phyloP scores from a whole-genome alignment of 2,888 invertebrate species.

The Heliconius hortense region DNA sequence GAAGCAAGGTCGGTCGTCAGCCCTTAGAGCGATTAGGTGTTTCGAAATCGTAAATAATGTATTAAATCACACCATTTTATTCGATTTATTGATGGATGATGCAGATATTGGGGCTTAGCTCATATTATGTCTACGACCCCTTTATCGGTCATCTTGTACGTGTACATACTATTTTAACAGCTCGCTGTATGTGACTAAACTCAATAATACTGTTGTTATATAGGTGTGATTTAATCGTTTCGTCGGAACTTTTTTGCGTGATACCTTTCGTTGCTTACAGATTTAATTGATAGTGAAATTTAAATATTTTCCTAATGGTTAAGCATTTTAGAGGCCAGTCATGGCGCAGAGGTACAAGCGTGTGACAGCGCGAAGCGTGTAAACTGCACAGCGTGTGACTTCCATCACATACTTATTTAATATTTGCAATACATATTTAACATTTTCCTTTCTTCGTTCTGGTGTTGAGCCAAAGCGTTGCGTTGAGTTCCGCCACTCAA shows the following conservation, averaged over 20 bases:
- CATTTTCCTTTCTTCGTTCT: too few species aligned
- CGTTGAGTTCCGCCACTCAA: too few species aligned
- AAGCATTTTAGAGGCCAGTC: too few species aligned
- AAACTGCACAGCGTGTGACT: too few species aligned
- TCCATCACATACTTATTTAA: too few species aligned
- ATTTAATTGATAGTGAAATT: background rate
- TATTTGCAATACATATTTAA: too few species aligned
- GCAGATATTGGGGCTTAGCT: constrained; percentile 67
- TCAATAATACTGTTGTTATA: constrained; percentile 28
- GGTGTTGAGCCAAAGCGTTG: too few species aligned
- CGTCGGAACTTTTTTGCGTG: constrained; percentile 24
- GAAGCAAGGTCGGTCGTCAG: constrained; percentile 68
- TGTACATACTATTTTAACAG: constrained; percentile 72
- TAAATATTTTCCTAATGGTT: background rate
- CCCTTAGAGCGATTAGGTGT: constrained; percentile 53
- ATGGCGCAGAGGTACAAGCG: too few species aligned
- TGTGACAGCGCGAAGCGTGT: too few species aligned
- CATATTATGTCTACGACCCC: constrained; percentile 65
- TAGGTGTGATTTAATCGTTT: constrained; percentile 27
- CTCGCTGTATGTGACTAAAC: constrained; percentile 60
- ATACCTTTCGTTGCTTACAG: background rate
- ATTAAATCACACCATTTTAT: constrained; percentile 43
- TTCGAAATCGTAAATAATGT: constrained; percentile 54
- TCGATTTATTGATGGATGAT: constrained; percentile 49
- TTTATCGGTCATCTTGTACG: constrained; percentile 77